These are phyloP conservation scores for Chaunax sp. DNA, from an alignment of 2,797 vertebrate genomes.

Conservation along the genomic window DNA sequence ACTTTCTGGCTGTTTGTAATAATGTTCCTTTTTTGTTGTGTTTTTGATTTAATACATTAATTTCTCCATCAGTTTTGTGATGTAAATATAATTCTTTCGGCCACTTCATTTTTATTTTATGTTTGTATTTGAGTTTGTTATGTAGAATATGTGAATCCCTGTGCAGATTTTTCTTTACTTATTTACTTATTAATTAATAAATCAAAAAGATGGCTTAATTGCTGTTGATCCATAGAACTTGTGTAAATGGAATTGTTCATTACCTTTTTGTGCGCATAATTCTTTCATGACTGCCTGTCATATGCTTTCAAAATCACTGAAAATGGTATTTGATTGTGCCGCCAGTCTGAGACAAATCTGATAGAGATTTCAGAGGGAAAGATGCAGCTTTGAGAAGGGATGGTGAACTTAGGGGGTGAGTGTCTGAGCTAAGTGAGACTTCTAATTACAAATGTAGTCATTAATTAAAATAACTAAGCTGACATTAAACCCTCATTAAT, in stretches of 20 bases:
- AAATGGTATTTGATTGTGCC: slow-evolving; percentile 30
- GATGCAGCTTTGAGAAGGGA: slow-evolving; percentile 16
- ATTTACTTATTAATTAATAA: slow-evolving; percentile 12
- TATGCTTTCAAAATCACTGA: slow-evolving; percentile 27
- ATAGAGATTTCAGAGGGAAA: slow-evolving; percentile 22
- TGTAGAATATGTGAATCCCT: not conserved
- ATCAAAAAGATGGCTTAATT: slow-evolving; percentile 35
- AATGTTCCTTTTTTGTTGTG: too few relatives aligned
- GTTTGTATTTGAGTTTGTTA: not conserved
- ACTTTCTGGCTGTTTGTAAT: too few relatives aligned
- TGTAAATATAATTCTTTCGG: too few relatives aligned
- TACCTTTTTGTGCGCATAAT: slow-evolving; percentile 27
- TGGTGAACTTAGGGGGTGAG: slow-evolving; percentile 30
- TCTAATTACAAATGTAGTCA: slow-evolving; percentile 69
- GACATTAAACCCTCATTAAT: slow-evolving; percentile 75
- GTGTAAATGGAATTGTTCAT: slow-evolving; percentile 27
- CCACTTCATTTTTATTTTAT: not conserved
- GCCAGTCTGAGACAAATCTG: slow-evolving; percentile 35
- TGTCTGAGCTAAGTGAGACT: slow-evolving; percentile 51
- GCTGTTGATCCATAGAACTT: slow-evolving; percentile 7
- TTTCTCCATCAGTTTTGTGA: not conserved
- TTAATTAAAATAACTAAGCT: slow-evolving; percentile 75
- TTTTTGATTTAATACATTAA: too few relatives aligned
- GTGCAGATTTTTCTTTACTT: not conserved
- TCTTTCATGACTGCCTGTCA: slow-evolving; percentile 31